These are phyloP conservation scores for Oncorhynchus kisutch DNA, from an alignment of 2,113 vertebrate species.

Conservation along the genomic window DNA sequence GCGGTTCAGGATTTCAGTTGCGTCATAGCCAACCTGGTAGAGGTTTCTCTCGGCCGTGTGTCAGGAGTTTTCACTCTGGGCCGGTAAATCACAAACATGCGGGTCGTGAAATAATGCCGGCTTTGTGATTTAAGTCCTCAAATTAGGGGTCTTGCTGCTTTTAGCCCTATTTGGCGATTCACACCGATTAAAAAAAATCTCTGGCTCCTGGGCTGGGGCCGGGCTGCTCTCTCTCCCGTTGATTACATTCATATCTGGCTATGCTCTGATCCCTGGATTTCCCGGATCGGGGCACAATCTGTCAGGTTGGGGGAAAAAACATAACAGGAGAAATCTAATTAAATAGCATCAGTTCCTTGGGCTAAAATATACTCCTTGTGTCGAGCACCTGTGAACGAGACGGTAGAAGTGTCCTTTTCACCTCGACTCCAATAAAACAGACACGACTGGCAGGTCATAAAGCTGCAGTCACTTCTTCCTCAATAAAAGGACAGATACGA, in stretches of 20 bases:
- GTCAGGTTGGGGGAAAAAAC: neutral
- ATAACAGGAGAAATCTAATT: neutral
- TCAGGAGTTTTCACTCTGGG: slow-evolving; percentile 16
- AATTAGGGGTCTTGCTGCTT: slow-evolving; percentile 66
- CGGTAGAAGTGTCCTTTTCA: no score
- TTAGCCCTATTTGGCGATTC: slow-evolving; percentile 42
- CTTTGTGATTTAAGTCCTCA: slow-evolving; percentile 68
- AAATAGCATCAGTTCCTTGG: neutral
- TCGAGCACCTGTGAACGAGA: no score
- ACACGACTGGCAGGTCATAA: neutral
- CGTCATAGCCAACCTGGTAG: slow-evolving; percentile 46
- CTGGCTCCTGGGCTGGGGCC: no score
- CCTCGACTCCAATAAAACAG: neutral
- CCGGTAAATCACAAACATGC: slow-evolving; percentile 9
- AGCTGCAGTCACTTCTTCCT: neutral
- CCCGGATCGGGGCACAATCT: neutral
- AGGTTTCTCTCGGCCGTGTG: slow-evolving; percentile 56
- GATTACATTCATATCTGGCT: no score
- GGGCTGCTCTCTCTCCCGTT: no score
- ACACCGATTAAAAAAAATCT: no score
- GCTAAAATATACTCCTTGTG: neutral
- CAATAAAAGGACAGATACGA: neutral
- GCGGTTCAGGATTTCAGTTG: neutral
- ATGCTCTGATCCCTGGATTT: neutral
- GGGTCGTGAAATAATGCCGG: slow-evolving; percentile 56